Conservation (phyloP, 1,140 invertebrate genomes). For the Caenorhabditis brenneri region DNA sequence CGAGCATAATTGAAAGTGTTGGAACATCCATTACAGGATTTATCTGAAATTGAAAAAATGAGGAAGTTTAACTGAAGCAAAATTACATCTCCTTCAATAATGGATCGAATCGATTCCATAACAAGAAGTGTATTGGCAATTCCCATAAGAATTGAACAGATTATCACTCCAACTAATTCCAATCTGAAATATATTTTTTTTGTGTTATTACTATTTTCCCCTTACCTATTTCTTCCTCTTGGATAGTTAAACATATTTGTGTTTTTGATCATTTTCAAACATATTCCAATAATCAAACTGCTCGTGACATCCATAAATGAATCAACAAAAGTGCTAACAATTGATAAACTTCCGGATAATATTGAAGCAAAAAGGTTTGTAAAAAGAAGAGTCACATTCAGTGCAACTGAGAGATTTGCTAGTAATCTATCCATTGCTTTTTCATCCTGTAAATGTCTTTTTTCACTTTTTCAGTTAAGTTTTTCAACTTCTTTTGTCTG, state of each 20-base stretch:
- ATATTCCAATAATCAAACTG: conserved; percentile 53
- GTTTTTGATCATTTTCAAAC: conserved; percentile 52
- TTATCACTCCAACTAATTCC: conserved; percentile 54
- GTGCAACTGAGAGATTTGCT: background rate
- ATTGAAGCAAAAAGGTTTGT: conserved; percentile 53
- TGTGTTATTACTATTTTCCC: too few species aligned
- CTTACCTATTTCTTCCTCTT: conserved; percentile 50
- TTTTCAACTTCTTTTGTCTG: too few species aligned
- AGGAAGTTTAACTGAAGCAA: background rate
- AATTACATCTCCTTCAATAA: conserved; percentile 3
- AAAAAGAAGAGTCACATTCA: conserved; percentile 43
- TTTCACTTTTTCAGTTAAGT: background rate
- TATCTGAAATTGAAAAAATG: conserved; percentile 45
- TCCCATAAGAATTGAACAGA: conserved; percentile 59
- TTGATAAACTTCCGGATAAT: conserved; percentile 55
- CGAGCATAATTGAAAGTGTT: conserved; percentile 53
- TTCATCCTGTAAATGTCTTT: background rate
- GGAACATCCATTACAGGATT: conserved; percentile 51
- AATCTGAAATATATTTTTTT: conserved; percentile 9
- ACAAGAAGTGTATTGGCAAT: conserved; percentile 58
- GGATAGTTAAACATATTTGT: conserved; percentile 56
- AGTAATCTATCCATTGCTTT: background rate
- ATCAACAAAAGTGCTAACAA: conserved; percentile 59
- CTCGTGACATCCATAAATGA: conserved; percentile 58
- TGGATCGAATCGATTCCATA: conserved; percentile 48